These are phyloP conservation scores for Exocentrus adspersus DNA, from an alignment of 2,888 invertebrate genomes.

Conservation along the genomic window DNA sequence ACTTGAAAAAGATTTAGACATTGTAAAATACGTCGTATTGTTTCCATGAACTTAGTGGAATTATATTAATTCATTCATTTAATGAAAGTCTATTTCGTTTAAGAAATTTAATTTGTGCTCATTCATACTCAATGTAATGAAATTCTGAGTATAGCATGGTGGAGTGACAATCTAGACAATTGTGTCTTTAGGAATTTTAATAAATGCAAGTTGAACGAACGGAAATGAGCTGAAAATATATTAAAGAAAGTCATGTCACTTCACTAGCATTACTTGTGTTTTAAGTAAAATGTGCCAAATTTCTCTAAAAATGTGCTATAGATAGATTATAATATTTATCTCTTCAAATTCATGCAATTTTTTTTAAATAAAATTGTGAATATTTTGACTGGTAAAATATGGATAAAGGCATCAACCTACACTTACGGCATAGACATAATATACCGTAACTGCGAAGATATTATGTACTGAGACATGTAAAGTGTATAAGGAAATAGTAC, in stretches of 20 bases:
- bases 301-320: too few species aligned
- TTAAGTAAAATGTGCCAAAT: too few species aligned
- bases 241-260: too few species aligned
- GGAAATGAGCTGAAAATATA: too few species aligned
- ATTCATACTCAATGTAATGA: neutral
- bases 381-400: too few species aligned
- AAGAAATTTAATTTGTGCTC: conserved; percentile 27
- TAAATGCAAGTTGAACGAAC: too few species aligned
- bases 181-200: conserved; percentile 3
- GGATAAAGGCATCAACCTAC: too few species aligned
- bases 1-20: neutral
- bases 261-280: too few species aligned
- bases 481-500: conserved; percentile 4
- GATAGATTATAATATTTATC: too few species aligned
- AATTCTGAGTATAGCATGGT: neutral
- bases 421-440: too few species aligned
- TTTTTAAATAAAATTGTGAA: too few species aligned
- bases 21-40: conserved; percentile 26
- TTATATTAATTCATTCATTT: conserved; percentile 40
- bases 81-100: conserved; percentile 32
- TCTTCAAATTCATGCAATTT: too few species aligned
- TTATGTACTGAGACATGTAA: neutral
- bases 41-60: conserved; percentile 32
- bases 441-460: neutral
- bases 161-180: neutral